A percentile compares a stretch with the other conserved stretches of the same genome.
These are phyloP conservation scores for Laticauda laticaudata DNA, from an alignment of 2,113 vertebrate genomes.

Conservation along the genomic window DNA sequence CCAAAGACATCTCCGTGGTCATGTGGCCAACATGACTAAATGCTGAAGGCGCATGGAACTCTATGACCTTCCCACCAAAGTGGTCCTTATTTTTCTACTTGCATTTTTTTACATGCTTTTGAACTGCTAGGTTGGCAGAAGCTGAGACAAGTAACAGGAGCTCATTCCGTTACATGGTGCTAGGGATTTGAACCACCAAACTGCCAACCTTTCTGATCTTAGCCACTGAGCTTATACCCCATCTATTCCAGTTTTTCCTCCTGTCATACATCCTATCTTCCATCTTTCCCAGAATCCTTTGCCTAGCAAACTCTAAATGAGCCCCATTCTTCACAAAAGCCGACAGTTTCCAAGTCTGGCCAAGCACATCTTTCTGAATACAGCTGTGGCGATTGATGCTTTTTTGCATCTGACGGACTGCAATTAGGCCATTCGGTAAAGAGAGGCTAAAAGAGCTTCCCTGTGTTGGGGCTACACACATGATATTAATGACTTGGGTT, in stretches of 20 bases:
- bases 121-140: too few species aligned
- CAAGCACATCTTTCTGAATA: not conserved
- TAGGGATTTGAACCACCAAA: too few species aligned
- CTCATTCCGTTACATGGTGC: too few species aligned
- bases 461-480: not conserved
- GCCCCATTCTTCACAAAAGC: not conserved
- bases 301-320: not conserved
- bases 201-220: too few species aligned
- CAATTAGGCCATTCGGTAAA: slow-evolving; percentile 40
- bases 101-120: too few species aligned
- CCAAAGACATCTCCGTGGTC: too few species aligned
- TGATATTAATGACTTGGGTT: not conserved
- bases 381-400: not conserved
- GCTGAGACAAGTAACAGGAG: too few species aligned
- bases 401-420: not conserved
- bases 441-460: not conserved
- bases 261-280: not conserved
- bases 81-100: too few species aligned
- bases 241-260: too few species aligned
- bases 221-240: not conserved
- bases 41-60: too few species aligned
- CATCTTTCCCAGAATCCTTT: not conserved
- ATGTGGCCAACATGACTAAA: too few species aligned
- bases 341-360: not conserved
- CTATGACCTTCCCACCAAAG: too few species aligned